Evolutionary conservation across 2,113 vertebrate species (phyloP).

Genomic region (western clawed frog (Xenopus tropicalis)): UCB_Xtro_10.0 CM004451.2:73341001-73341500

Average conservation of each 20-base stretch:
- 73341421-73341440: slow-evolving; percentile 72
- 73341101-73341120: slow-evolving; percentile 69
- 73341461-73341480: slow-evolving; percentile 89
- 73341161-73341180: slow-evolving; percentile 78
- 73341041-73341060: slow-evolving; percentile 69
- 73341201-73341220: slow-evolving; percentile 67
- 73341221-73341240: slow-evolving; percentile 62
- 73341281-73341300: slow-evolving; percentile 50
- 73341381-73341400: slow-evolving; percentile 78
- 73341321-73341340: slow-evolving; percentile 64
- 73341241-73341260: slow-evolving; percentile 69
- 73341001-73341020: slow-evolving; percentile 54
- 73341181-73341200: slow-evolving; percentile 66
- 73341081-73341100: slow-evolving; percentile 50
- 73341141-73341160: slow-evolving; percentile 91
- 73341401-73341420: slow-evolving; percentile 54
- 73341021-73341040: slow-evolving; percentile 75
- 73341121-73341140: slow-evolving; percentile 92
- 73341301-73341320: slow-evolving; percentile 49
- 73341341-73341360: slow-evolving; percentile 55
- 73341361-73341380: slow-evolving; percentile 55
- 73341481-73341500: slow-evolving; percentile 86
- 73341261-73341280: slow-evolving; percentile 55
- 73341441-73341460: slow-evolving; percentile 89
- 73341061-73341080: slow-evolving; percentile 57